Evolutionary conservation across 2,797 vertebrate genomes (phyloP).

Genomic region (Sebastes matsubarae): DNA sequence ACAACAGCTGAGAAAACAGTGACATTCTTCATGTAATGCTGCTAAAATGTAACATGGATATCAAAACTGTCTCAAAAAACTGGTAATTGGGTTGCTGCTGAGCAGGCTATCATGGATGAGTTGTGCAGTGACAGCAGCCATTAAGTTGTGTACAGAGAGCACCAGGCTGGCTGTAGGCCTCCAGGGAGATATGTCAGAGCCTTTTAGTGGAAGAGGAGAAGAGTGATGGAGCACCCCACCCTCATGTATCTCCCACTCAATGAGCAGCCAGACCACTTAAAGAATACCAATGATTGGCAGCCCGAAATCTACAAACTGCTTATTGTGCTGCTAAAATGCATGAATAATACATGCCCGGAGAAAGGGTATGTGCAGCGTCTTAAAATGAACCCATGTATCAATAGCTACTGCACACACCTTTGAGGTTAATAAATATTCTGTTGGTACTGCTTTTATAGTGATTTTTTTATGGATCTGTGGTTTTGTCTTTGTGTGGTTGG

Average conservation of each 20-base stretch:
- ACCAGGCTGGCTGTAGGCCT: slow-evolving; percentile 70
- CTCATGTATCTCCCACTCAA: slow-evolving; percentile 69
- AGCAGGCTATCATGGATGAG: slow-evolving; percentile 71
- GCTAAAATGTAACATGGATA: slow-evolving; percentile 39
- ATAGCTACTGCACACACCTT: slow-evolving; percentile 49
- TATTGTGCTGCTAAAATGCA: slow-evolving; percentile 73
- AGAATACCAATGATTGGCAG: slow-evolving; percentile 74
- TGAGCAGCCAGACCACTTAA: slow-evolving; percentile 71
- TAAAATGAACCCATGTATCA: slow-evolving; percentile 63
- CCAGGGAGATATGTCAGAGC: slow-evolving; percentile 78
- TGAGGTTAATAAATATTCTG: slow-evolving; percentile 63
- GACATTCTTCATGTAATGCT: slow-evolving; percentile 18
- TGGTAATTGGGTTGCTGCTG: slow-evolving; percentile 73
- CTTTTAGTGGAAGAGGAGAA: slow-evolving; percentile 78
- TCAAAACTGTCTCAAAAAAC: slow-evolving; percentile 58
- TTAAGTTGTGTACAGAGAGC: slow-evolving; percentile 78
- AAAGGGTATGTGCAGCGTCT: slow-evolving; percentile 57
- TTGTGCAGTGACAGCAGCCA: slow-evolving; percentile 77
- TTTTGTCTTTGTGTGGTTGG: slow-evolving; percentile 41
- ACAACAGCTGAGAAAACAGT: background rate
- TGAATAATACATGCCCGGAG: slow-evolving; percentile 74
- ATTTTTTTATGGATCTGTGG: slow-evolving; percentile 62
- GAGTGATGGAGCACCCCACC: slow-evolving; percentile 75
- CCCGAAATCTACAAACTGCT: slow-evolving; percentile 72
- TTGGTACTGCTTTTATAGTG: slow-evolving; percentile 41